A percentile compares a stretch with the other conserved stretches of the same genome.
Evolutionary conservation across 2,797 vertebrate species (phyloP).

Genomic region (Crax fasciolata): DNA sequence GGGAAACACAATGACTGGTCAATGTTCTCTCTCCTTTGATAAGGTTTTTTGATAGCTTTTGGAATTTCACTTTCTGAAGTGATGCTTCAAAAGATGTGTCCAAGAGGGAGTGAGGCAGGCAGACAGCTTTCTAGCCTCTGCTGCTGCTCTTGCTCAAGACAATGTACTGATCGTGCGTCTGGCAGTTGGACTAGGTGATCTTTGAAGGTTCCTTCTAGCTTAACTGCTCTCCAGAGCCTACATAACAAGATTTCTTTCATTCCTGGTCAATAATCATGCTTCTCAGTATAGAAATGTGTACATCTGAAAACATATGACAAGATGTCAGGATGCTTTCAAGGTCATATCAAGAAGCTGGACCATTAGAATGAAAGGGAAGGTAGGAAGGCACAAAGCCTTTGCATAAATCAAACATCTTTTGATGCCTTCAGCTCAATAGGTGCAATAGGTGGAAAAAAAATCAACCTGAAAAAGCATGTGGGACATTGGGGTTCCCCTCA

Average conservation of each 20-base stretch:
- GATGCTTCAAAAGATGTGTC: not conserved
- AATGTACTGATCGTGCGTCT: not conserved
- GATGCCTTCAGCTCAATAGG: not conserved
- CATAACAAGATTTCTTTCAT: not conserved
- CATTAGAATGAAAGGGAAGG: not conserved
- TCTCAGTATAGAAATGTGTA: not conserved
- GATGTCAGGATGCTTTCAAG: not conserved
- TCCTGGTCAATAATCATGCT: not conserved
- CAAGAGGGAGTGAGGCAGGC: not conserved
- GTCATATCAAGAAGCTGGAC: not conserved
- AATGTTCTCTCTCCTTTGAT: not conserved
- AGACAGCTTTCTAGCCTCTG: not conserved
- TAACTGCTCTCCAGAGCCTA: not conserved
- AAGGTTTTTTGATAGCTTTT: not conserved
- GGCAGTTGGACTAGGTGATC: not conserved
- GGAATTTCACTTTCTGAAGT: conserved; percentile 17
- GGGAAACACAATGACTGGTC: not conserved
- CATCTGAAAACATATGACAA: not conserved
- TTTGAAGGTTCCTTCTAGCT: not conserved
- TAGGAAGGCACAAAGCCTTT: not conserved
- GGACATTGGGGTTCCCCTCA: not conserved
- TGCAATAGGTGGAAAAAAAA: not conserved
- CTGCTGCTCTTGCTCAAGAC: not conserved
- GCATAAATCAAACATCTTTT: conserved; percentile 24
- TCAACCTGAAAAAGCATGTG: not conserved